Conservation (phyloP, 2,888 invertebrate genomes). For the Nomada hirtipes region DNA sequence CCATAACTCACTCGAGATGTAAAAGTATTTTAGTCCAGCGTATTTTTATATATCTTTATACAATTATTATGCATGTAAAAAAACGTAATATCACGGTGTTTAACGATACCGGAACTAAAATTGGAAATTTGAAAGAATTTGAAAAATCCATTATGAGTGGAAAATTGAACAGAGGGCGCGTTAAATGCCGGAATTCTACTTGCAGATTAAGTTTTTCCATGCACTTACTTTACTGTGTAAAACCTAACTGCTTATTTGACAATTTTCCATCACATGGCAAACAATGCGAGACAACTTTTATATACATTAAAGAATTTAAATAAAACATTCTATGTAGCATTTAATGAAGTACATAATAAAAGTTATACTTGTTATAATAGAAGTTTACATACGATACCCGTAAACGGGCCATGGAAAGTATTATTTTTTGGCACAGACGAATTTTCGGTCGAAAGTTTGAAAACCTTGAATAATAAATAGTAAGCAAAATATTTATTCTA, state of each 20-base stretch:
- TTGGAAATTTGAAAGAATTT: background rate
- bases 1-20: background rate
- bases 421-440: slow-evolving; percentile 95
- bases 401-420: slow-evolving; percentile 85
- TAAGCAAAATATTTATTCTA: slow-evolving; percentile 82
- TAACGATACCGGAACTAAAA: no score
- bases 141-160: no score
- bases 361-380: background rate
- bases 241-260: slow-evolving; percentile 15
- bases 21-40: background rate
- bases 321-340: background rate
- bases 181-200: background rate
- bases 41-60: no score
- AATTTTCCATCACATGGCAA: background rate
- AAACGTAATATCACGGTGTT: no score
- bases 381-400: background rate
- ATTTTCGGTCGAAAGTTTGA: slow-evolving; percentile 91
- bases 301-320: slow-evolving; percentile 7
- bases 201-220: background rate
- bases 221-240: background rate
- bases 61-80: no score
- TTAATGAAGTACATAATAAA: background rate
- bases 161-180: background rate
- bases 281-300: background rate
- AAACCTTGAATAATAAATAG: slow-evolving; percentile 88